Percentiles rank a stretch among this genome's conserved stretches.
phyloP scores from a whole-genome alignment of 2,113 vertebrate species.

The Myrmecophaga tridactyla region DNA sequence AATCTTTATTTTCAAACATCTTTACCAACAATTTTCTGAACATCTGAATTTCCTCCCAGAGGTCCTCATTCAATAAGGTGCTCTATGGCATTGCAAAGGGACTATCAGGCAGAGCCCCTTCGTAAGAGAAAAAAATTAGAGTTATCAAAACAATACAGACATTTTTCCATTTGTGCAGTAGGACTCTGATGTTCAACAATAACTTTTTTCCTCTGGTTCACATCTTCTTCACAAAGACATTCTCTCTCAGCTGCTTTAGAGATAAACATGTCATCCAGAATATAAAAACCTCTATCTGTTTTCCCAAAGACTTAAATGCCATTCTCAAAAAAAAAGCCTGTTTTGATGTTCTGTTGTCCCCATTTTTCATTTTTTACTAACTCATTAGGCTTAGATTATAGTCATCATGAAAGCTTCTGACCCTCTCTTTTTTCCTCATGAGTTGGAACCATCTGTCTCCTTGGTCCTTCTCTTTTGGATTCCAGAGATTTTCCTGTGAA shows the following conservation, averaged over 20 bases:
- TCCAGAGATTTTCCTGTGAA: slow-evolving; percentile 75
- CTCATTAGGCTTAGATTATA: slow-evolving; percentile 90
- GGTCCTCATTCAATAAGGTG: slow-evolving; percentile 92
- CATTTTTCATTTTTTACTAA: slow-evolving; percentile 97
- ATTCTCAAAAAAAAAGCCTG: slow-evolving; percentile 92
- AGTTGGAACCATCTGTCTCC: slow-evolving; percentile 92
- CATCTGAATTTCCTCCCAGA: slow-evolving; percentile 92
- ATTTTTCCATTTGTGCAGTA: slow-evolving; percentile 89
- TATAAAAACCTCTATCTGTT: too few species aligned
- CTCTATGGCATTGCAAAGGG: slow-evolving; percentile 91
- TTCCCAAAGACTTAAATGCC: slow-evolving; percentile 96
- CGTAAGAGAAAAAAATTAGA: slow-evolving; percentile 89
- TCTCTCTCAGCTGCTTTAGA: slow-evolving; percentile 91
- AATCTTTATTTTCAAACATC: slow-evolving; percentile 93
- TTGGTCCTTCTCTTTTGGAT: slow-evolving; percentile 86
- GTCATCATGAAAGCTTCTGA: slow-evolving; percentile 95
- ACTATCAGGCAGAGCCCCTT: slow-evolving; percentile 93
- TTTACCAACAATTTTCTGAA: slow-evolving; percentile 92
- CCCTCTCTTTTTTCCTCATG: slow-evolving; percentile 90
- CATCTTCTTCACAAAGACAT: slow-evolving; percentile 86
- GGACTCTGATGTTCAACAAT: slow-evolving; percentile 88
- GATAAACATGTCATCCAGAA: slow-evolving; percentile 98
- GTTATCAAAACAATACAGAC: slow-evolving; percentile 95
- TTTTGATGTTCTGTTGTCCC: slow-evolving; percentile 94
- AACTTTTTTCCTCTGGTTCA: slow-evolving; percentile 89